A percentile compares a stretch with the other conserved stretches of the same genome.
Evolutionary conservation across 2,113 vertebrate genomes (phyloP).

Genomic region (Gavia stellata): DNA sequence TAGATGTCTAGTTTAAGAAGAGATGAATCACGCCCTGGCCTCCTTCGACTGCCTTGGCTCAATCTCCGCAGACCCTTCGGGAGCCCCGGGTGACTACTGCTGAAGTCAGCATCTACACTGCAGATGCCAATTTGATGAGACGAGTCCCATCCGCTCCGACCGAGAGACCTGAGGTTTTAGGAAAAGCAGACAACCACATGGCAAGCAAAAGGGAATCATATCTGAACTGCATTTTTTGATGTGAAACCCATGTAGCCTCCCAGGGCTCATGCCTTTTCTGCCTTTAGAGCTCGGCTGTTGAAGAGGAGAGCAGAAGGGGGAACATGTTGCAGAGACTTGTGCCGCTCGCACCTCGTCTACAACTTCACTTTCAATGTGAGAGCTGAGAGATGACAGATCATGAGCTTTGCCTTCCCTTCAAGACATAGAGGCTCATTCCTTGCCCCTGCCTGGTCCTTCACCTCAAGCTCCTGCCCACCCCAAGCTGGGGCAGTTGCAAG

Average conservation of each 20-base stretch:
- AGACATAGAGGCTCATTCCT: not conserved
- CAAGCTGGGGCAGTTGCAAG: not conserved
- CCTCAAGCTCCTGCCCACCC: not conserved
- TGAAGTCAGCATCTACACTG: slow-evolving; percentile 18
- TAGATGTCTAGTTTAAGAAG: not conserved
- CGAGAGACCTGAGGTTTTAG: not conserved
- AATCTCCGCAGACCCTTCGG: not conserved
- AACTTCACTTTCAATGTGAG: not conserved
- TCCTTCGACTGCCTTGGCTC: not conserved
- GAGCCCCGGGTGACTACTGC: not conserved
- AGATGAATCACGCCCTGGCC: slow-evolving; percentile 47
- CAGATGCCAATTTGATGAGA: not conserved
- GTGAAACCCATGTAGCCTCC: not conserved
- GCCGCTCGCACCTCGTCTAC: rapidly evolving
- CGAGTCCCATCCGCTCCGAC: not conserved
- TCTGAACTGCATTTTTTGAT: not conserved
- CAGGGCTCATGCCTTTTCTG: not conserved
- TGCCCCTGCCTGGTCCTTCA: not conserved
- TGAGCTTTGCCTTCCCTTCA: not conserved
- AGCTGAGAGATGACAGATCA: not conserved
- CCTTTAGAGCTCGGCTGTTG: not conserved
- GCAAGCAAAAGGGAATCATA: not conserved
- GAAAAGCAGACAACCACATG: not conserved
- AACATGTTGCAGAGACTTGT: rapidly evolving
- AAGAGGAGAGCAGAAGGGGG: not conserved